Conservation (phyloP, 2,797 vertebrate species). For the Carcharodon carcharias region DNA sequence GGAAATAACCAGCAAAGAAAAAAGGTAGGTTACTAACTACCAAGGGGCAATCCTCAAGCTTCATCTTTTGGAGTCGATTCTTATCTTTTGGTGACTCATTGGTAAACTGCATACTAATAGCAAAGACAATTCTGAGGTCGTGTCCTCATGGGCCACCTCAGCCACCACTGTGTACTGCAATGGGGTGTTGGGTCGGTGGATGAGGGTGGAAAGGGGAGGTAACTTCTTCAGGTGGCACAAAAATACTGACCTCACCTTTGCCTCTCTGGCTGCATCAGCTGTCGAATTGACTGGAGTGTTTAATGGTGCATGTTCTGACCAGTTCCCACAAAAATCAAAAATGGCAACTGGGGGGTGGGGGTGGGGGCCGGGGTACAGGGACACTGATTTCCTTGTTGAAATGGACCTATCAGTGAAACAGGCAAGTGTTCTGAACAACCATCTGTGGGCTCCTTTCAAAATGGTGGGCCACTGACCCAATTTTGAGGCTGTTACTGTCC, state of each 20-base stretch:
- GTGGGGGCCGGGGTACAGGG: no score
- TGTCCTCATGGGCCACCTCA: neutral
- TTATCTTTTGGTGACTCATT: neutral
- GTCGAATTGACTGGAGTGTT: neutral
- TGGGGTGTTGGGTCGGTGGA: neutral
- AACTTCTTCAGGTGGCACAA: neutral
- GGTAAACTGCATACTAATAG: neutral
- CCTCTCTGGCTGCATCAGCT: neutral
- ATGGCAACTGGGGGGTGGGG: neutral
- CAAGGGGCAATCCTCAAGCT: neutral
- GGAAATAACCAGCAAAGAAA: no score
- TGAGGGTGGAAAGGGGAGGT: neutral
- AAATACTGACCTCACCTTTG: neutral
- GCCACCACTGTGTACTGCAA: neutral
- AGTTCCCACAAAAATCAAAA: neutral
- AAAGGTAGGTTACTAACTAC: neutral
- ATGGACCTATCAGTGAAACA: neutral
- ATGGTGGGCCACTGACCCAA: neutral
- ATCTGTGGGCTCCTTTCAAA: neutral
- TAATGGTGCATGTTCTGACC: neutral
- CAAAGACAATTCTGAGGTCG: neutral
- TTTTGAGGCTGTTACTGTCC: neutral
- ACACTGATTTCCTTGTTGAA: neutral
- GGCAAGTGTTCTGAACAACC: no score
- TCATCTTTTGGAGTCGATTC: neutral